A percentile compares a stretch with the other conserved stretches of the same genome.
These are phyloP conservation scores for Plusia festucae DNA, from an alignment of 2,888 invertebrate genomes.

Conservation along the genomic window DNA sequence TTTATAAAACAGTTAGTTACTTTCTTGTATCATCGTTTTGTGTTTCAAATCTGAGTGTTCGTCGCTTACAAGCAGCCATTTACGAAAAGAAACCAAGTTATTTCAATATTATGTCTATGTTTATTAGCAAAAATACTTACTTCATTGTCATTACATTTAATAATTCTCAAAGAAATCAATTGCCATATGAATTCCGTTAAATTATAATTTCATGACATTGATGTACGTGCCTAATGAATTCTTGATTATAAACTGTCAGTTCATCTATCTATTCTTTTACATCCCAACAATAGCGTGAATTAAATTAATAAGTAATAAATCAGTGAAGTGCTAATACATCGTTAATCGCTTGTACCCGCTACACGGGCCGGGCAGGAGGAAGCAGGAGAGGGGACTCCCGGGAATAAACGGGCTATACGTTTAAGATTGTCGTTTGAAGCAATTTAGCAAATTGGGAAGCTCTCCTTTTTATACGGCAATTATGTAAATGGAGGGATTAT, in stretches of 20 bases:
- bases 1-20: no score
- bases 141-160: no score
- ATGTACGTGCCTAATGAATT: no score
- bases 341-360: slow-evolving; percentile 34
- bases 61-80: background rate
- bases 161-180: background rate
- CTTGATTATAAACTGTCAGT: no score
- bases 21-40: no score
- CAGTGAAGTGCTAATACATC: slow-evolving; percentile 49
- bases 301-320: slow-evolving; percentile 40
- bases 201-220: no score
- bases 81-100: no score
- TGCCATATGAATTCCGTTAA: no score
- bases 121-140: background rate
- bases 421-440: slow-evolving; percentile 83
- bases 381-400: slow-evolving; percentile 36
- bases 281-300: slow-evolving; percentile 9
- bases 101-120: background rate
- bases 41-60: background rate
- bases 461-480: slow-evolving; percentile 89
- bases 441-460: slow-evolving; percentile 89
- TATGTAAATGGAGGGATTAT: slow-evolving; percentile 90
- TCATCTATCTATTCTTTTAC: background rate
- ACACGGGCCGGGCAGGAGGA: background rate
- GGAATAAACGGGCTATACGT: slow-evolving; percentile 69